Base-by-base conservation (phyloP, 2,888 invertebrate species). In the Ypsolopha scabrella region DNA sequence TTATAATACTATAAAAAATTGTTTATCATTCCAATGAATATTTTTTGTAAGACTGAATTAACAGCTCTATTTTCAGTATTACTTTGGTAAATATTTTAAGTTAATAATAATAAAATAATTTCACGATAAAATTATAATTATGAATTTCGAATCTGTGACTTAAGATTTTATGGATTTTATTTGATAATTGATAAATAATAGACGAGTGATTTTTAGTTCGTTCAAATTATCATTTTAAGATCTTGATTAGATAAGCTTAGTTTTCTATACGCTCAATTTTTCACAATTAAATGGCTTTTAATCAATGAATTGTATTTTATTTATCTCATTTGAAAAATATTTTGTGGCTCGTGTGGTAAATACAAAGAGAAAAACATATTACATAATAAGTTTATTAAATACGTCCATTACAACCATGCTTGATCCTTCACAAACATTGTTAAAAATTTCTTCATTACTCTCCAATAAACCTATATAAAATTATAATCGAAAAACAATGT, bases 181-280 rank as follows among this genome's bases (percentile, higher is more conserved):
- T n/a, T n/a, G n/a, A n/a, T n/a, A n/a, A n/a, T n/a, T n/a, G n/a
- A n/a, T n/a, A n/a, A 39, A 39, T n/a, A 11, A 2, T n/a, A 39
- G 11, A 39, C 1, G 1, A n/a, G 11, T 39, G 9, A n/a, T 39
- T 39, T n/a, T 39, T 39, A 6, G 11, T 39, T 39, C 39, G 39
- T 57, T 55, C 51, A 58, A 59, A 63, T 62, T 64, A 52, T 63
- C 60, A 57, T 58, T 67, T 60, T 60, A 62, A 57, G 53, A 63
- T 63, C 65, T 68, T 67, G 60, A 65, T 44, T 37, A 38, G 64
- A 67, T 79, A 82, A 75, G 59, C 61, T 75, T 80, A 79, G 67
- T 72, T 79, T 70, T 72, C 67, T 74, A 75, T 64, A 74, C 80
- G 81, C 82, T 82, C 81, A 83, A 82, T 81, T 80, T 70, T 80